Base-by-base conservation (phyloP, 2,113 vertebrate genomes). In the Pachyramphus minor region DNA sequence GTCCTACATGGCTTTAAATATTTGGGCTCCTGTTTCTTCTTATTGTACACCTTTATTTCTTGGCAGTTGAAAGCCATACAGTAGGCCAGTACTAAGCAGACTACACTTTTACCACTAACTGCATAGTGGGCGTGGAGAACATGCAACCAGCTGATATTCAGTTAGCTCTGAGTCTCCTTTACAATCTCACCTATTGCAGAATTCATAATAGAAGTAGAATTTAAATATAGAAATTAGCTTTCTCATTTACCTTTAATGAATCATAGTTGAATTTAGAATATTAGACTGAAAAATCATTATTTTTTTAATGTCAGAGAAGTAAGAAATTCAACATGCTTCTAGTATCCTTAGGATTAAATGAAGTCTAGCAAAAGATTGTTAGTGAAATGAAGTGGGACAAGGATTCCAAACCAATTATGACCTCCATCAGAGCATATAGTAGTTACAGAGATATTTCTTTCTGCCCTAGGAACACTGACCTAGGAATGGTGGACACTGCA, bases 381-480 rank as follows among this genome's bases (percentile, higher is more conserved):
- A 77, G 60, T 50, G 75, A 93, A 95, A 92, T 62, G 82, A 88
- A 91, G 63, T 49, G 66, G 45, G 37, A 88, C 49, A 77, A 76
- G 41, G 50, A 73, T 86, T 94, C 55, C 45, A 87, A 94, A 90
- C 80, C 31, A 91, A 90, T 93, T 93, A 85, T 64, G 55, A 76
- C 66, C 33, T 93, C 49, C 81, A 83, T 63, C 85, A 92, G 60
- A 96, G 17, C 95, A 94, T 85, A 37, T 19, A 81, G 42, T 47
- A 74, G 44, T 68, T 94, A 53, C 19, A 72, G 62, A 95, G 31
- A 60, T 44, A 80, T 30, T 93, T 69, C 17, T 85, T 86, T 89
- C 85, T 80, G 78, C 59, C 66, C 17, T 64, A 28, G 50, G 68
- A 91, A 30, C 39, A 81, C 85, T 82, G 63, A 85, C 68, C 78